Conservation (phyloP, 2,113 vertebrate genomes). For the Bagarius yarrelli region DNA sequence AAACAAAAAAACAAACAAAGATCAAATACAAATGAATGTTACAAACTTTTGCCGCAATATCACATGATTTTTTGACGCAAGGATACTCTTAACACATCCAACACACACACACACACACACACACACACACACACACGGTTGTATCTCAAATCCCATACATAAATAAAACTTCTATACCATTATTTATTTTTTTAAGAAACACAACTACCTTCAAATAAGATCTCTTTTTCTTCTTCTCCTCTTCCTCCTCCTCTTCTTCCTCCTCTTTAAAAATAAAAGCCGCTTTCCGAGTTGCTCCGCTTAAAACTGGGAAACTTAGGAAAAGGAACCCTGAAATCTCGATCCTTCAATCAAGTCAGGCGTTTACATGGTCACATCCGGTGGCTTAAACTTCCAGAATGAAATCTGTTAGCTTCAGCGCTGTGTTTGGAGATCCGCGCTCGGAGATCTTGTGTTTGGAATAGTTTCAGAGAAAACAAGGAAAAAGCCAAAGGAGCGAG, state of each 20-base stretch:
- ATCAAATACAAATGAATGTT: background rate
- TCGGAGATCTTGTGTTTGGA: background rate
- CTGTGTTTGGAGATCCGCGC: background rate
- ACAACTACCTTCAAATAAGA: conserved; percentile 60
- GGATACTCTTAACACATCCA: background rate
- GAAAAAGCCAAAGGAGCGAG: conserved; percentile 49
- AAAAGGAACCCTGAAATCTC: conserved; percentile 21
- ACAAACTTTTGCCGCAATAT: background rate
- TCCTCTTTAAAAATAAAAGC: conserved; percentile 44
- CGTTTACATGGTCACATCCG: conserved; percentile 19
- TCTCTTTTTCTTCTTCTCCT: conserved; percentile 58
- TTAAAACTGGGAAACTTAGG: conserved; percentile 42
- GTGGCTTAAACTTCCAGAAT: background rate
- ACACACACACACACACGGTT: background rate
- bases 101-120: background rate
- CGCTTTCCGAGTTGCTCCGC: conserved; percentile 52
- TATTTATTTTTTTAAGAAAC: background rate
- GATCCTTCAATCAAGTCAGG: background rate
- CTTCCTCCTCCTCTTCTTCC: conserved; percentile 47
- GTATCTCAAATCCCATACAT: background rate
- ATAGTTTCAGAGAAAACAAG: conserved; percentile 30
- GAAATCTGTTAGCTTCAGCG: background rate
- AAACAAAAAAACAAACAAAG: background rate
- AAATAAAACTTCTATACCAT: background rate
- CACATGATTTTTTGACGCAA: background rate